Base-by-base conservation (phyloP, 2,888 invertebrate species). In the Drosophila putrida region DNA sequence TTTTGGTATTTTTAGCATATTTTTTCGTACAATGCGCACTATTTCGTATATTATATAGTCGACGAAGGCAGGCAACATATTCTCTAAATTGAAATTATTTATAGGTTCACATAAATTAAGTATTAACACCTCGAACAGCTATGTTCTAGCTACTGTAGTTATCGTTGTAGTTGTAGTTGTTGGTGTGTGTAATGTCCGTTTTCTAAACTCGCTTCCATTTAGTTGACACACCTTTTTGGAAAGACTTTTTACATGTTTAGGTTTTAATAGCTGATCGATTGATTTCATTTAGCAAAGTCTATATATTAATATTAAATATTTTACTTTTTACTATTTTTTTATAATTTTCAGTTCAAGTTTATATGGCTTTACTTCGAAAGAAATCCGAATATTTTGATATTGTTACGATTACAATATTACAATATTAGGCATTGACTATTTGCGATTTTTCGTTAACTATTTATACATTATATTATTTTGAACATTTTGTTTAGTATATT, bases 41-140 rank as follows among this genome's bases (percentile, higher is more conserved):
- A 85, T 75, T 57, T 78, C 61, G 71, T 79, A 78, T 79, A 69
- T 74, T 78, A 78, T 78, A 64, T 64, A 39, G 61, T 64, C 31
- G 36, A 49, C 46, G 66, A 53, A 74, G 78, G 73, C 82, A 80
- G 79, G 78, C 84, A 78, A 80, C 80, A 82, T 75, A 89, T 88
- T 88, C 79, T 85, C 82, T 81, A 83, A 82, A 82, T 81, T 77
- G 66, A 89, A 81, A 89, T 89, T 90, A 91, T 91, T 91, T 90
- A 90, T 90, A 90, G 91, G 85, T 85, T 83, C 88, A 88, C 84
- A 89, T 83, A 89, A 87, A 87, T 91, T 87, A 85, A 85, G 80
- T 82, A 84, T 89, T 90, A 79, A 89, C 86, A 83, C 72, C 82
- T 68, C 54, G 60, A 68, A 39, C 33, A 64, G 54, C 66, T 54